Evolutionary conservation across 2,888 invertebrate species (phyloP).

Genomic region (Eurois occulta): DNA sequence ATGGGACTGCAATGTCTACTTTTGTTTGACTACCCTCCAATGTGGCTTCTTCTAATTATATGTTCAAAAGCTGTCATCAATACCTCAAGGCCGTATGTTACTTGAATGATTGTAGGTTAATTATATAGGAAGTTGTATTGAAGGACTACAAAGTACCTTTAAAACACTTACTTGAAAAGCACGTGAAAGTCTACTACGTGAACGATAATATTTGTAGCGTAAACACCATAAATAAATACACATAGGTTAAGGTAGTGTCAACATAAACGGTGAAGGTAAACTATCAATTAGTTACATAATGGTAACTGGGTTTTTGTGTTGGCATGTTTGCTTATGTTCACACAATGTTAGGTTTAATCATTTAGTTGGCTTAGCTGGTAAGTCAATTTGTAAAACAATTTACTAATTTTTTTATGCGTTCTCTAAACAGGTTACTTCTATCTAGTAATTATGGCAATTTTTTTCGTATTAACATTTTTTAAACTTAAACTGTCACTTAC

Average conservation of each 20-base stretch:
- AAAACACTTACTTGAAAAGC: neutral
- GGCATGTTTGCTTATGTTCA: constrained; percentile 5
- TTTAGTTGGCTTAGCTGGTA: constrained; percentile 6
- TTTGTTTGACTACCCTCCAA: constrained; percentile 18
- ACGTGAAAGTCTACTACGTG: neutral
- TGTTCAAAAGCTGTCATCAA: constrained; percentile 2
- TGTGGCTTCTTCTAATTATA: constrained; percentile 9
- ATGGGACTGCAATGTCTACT: constrained; percentile 8
- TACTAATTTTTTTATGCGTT: neutral
- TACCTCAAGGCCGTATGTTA: neutral
- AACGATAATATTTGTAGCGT: constrained; percentile 10
- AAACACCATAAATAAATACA: constrained; percentile 23
- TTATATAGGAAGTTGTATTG: neutral
- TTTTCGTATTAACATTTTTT: neutral
- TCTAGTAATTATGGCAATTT: neutral
- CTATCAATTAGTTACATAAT: constrained; percentile 7
- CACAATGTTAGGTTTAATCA: constrained; percentile 4
- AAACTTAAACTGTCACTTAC: too few relatives aligned
- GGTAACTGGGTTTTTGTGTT: constrained; percentile 18
- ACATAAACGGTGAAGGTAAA: constrained; percentile 14
- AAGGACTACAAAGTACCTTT: neutral
- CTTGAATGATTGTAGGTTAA: constrained; percentile 4
- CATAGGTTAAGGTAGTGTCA: neutral
- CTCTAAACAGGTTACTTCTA: neutral
- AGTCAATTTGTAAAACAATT: neutral